phyloP scores from a whole-genome alignment of 2,888 invertebrate genomes.

The Ornithoptera alexandrae region DNA sequence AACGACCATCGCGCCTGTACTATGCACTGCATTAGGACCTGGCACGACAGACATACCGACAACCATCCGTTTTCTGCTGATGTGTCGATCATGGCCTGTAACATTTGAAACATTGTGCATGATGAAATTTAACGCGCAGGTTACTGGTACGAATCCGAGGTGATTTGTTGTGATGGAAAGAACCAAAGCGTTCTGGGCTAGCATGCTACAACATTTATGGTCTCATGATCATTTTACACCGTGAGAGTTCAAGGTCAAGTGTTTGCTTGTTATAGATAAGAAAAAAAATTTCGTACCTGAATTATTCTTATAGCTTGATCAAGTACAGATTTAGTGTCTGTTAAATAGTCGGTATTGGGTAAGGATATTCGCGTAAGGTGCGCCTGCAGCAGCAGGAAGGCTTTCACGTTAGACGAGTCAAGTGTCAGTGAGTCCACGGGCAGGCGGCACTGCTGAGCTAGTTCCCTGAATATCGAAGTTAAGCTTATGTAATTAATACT shows the following conservation, averaged over 20 bases:
- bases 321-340: conserved; percentile 97
- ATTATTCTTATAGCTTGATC: conserved; percentile 97
- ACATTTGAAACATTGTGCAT: conserved; percentile 28
- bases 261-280: no score
- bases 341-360: conserved; percentile 95
- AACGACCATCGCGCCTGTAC: conserved; percentile 94
- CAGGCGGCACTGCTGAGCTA: conserved; percentile 87
- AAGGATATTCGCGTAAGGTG: conserved; percentile 91
- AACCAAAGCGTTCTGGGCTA: no score
- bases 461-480: conserved; percentile 80
- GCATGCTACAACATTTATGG: no score
- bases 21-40: conserved; percentile 92
- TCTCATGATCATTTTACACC: no score
- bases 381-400: conserved; percentile 95
- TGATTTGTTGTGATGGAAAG: no score
- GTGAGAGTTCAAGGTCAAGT: no score
- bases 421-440: conserved; percentile 85
- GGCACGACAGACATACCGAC: conserved; percentile 86
- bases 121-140: no score
- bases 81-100: conserved; percentile 97
- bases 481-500: no score
- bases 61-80: conserved; percentile 95
- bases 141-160: no score
- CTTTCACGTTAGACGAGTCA: conserved; percentile 97
- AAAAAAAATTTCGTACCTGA: conserved; percentile 80